Conservation (phyloP, 2,888 invertebrate genomes). For the Sipha maydis region DNA sequence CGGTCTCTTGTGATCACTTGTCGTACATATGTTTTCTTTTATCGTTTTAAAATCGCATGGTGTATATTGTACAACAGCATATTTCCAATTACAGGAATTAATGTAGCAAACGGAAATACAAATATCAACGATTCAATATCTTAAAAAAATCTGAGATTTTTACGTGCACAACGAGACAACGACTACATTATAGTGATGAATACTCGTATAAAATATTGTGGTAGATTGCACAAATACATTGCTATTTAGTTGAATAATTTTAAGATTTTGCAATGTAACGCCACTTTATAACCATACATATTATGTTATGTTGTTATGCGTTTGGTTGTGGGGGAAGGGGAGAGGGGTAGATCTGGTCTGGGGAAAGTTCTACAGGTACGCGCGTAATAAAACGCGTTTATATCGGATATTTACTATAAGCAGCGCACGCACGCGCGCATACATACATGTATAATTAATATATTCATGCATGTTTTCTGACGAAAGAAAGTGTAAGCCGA, state of each 20-base stretch:
- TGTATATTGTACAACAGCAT: background rate
- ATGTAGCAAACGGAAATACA: background rate
- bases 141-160: too few relatives aligned
- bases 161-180: too few relatives aligned
- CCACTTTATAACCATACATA: background rate
- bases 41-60: too few relatives aligned
- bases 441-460: background rate
- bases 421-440: background rate
- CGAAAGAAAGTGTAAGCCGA: conserved; percentile 11
- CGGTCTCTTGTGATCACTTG: background rate
- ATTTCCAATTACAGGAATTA: background rate
- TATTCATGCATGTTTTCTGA: background rate
- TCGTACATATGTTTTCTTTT: too few relatives aligned
- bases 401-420: background rate
- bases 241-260: background rate
- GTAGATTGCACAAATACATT: too few relatives aligned
- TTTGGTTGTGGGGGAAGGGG: background rate
- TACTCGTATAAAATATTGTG: too few relatives aligned
- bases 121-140: too few relatives aligned
- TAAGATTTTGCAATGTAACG: background rate
- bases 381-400: conserved; percentile 43
- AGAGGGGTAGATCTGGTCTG: conserved; percentile 19
- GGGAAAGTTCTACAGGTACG: conserved; percentile 31
- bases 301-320: background rate
- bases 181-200: too few relatives aligned